Conservation (phyloP, 1,140 invertebrate genomes). For the Eumeta japonica region DNA sequence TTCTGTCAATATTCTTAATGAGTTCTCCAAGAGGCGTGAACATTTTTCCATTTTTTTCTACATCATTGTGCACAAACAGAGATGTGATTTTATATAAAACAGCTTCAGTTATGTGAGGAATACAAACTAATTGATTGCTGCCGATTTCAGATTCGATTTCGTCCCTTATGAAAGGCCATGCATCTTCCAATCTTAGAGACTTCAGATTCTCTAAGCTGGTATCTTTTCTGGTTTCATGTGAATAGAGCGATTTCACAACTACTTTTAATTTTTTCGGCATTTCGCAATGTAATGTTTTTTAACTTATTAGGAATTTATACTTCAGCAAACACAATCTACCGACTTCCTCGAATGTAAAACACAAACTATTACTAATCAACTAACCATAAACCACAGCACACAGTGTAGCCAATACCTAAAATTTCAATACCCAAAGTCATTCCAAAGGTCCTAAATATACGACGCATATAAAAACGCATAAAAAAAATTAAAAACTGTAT, state of each 20-base stretch:
- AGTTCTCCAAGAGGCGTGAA: constrained; percentile 48
- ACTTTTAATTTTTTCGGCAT: constrained; percentile 57
- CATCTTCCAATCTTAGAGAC: constrained; percentile 51
- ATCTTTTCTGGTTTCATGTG: constrained; percentile 53
- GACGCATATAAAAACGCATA: no score
- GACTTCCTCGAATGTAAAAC: no score
- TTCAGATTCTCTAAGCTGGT: constrained; percentile 45
- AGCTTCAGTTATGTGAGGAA: constrained; percentile 54
- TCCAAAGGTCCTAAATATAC: no score
- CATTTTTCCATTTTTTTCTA: constrained; percentile 46
- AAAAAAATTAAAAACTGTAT: no score
- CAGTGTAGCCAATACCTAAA: no score
- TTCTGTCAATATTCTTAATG: constrained; percentile 40
- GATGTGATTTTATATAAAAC: constrained; percentile 49
- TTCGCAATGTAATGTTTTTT: no score
- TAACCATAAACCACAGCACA: no score
- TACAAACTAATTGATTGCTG: constrained; percentile 47
- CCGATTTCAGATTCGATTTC: constrained; percentile 56
- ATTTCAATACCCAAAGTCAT: no score
- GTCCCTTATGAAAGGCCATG: constrained; percentile 55
- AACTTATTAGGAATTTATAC: no score
- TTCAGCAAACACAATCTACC: no score
- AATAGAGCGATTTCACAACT: constrained; percentile 50
- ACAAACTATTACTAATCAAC: no score
- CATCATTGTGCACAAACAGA: constrained; percentile 46